Evolutionary conservation across 2,888 invertebrate species (phyloP), one percentile per base, ranked within the genome.

Genomic region (Villa cingulata): DNA sequence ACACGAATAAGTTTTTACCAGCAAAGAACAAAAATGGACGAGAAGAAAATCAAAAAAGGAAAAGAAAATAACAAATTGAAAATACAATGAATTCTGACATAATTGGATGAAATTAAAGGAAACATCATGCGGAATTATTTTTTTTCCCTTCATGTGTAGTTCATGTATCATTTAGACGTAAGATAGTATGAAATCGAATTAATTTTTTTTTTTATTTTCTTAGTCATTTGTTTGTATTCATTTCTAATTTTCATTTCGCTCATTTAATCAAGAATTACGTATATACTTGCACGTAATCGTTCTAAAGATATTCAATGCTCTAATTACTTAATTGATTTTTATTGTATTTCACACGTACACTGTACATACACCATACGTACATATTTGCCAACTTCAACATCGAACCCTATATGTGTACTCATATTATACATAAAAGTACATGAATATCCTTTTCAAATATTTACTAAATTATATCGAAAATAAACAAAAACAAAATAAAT

Each of bases 301-400:
- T 32, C 29, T n/a, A n/a, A 32, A 6, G 18, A 20, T 39, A 23
- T n/a, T n/a, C n/a, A n/a, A n/a, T n/a, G 18, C 39, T 39, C 19
- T n/a, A 39, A 39, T 39, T 39, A 39, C 39, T 39, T 39, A 39
- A 39, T 39, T 39, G 39, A 20, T 6, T 39, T 39, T 39, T 20
- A 37, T 37, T 32, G 29, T 32, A 32, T 32, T n/a, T n/a, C n/a
- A n/a, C n/a, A n/a, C n/a, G 12, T 12, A 32, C 3, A 32, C 12
- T 3, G 12, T 32, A 32, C 6, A 32, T 12, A 32, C n/a, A n/a
- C n/a, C n/a, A n/a, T n/a, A n/a, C n/a, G n/a, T n/a, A n/a, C n/a
- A n/a, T n/a, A n/a, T n/a, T n/a, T n/a, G n/a, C n/a, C n/a, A n/a
- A n/a, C n/a, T n/a, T n/a, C n/a, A n/a, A n/a, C n/a, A n/a, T n/a